phyloP scores from a whole-genome alignment of 2,888 invertebrate genomes.

The Plagodis dolabraria region DNA sequence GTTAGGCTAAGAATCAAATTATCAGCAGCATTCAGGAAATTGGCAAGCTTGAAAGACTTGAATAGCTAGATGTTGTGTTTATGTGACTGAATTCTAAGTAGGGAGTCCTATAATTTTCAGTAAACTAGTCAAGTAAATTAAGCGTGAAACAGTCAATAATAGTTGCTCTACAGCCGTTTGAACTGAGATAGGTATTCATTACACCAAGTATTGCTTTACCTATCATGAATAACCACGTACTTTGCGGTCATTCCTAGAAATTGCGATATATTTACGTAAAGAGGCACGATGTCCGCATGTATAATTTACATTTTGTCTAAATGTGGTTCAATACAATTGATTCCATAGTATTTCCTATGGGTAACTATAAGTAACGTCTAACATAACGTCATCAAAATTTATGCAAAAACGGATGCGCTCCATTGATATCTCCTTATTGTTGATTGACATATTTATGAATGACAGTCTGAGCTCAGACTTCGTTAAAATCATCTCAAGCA shows the following conservation, averaged over 20 bases:
- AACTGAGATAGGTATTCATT: slow-evolving; percentile 31
- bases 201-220: slow-evolving; percentile 37
- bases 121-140: slow-evolving; percentile 25
- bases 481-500: slow-evolving; percentile 18
- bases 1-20: no score
- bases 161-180: slow-evolving; percentile 24
- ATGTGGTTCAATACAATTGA: not conserved
- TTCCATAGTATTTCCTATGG: not conserved
- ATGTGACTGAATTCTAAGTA: not conserved
- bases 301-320: not conserved
- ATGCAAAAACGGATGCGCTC: slow-evolving; percentile 64
- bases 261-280: slow-evolving; percentile 22
- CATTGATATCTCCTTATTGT: slow-evolving; percentile 71
- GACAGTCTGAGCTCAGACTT: slow-evolving; percentile 46
- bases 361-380: no score
- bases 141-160: slow-evolving; percentile 31
- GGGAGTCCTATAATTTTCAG: slow-evolving; percentile 8
- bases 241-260: slow-evolving; percentile 49
- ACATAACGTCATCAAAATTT: not conserved
- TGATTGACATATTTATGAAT: slow-evolving; percentile 74
- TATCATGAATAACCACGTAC: slow-evolving; percentile 37
- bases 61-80: no score
- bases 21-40: no score
- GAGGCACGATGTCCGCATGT: slow-evolving; percentile 3
- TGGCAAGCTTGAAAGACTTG: no score